Conservation (phyloP, 2,797 vertebrate genomes). For the Parauchenoglanis ngamensis region DNA sequence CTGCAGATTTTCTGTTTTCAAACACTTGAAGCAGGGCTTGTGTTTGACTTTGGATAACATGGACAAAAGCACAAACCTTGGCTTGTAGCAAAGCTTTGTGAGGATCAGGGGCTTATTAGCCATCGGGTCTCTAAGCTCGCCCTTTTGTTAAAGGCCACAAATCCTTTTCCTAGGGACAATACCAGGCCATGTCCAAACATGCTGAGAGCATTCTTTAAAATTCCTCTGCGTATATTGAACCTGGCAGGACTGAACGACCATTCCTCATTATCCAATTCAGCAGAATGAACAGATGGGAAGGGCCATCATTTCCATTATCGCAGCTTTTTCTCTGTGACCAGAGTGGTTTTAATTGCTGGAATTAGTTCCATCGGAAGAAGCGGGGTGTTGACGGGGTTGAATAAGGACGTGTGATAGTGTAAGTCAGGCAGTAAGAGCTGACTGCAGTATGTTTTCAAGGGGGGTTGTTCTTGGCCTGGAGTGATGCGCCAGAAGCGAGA, state of each 20-base stretch:
- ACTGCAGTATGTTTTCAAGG: neutral
- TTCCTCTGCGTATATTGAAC: conserved; percentile 27
- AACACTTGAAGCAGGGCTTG: conserved; percentile 11
- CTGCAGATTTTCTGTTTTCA: neutral
- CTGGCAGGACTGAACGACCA: conserved; percentile 1
- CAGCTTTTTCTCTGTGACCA: conserved; percentile 36
- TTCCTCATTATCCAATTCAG: conserved; percentile 36
- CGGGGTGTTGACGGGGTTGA: conserved; percentile 23
- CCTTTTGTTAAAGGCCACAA: conserved; percentile 45
- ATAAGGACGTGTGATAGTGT: conserved; percentile 22
- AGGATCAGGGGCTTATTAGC: conserved; percentile 35
- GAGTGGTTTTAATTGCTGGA: conserved; percentile 36
- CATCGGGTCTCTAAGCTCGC: conserved; percentile 19
- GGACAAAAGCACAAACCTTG: conserved; percentile 27
- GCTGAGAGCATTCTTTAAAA: conserved; percentile 28
- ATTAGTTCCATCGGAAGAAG: conserved; percentile 38
- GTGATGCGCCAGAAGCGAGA: conserved; percentile 6
- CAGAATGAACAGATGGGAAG: conserved; percentile 44
- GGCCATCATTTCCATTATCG: conserved; percentile 46
- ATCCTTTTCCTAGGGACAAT: conserved; percentile 49
- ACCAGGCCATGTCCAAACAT: conserved; percentile 40
- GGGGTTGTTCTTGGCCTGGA: conserved; percentile 31
- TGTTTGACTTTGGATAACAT: conserved; percentile 25
- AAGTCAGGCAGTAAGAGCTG: neutral
- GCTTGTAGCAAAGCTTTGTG: conserved; percentile 34